phyloP scores from a whole-genome alignment of 1,140 invertebrate species.

The Pectinophora gossypiella region DNA sequence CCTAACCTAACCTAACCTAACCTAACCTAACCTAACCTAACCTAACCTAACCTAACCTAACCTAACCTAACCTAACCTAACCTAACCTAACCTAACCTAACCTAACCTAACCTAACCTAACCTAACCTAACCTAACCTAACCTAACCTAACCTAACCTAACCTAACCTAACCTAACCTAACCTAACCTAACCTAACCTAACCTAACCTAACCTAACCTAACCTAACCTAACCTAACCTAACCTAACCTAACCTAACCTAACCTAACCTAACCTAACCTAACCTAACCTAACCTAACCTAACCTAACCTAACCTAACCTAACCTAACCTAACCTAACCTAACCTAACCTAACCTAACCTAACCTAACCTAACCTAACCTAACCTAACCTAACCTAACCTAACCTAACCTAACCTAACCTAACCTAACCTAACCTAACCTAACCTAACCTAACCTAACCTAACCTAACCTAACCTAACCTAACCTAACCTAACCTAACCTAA shows the following conservation, averaged over 20 bases:
- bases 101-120: too few species aligned
- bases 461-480: conserved; percentile 23
- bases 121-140: too few species aligned
- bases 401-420: conserved; percentile 23
- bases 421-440: conserved; percentile 24
- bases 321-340: conserved; percentile 26
- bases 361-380: conserved; percentile 28
- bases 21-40: too few species aligned
- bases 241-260: conserved; percentile 27
- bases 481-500: conserved; percentile 21
- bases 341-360: conserved; percentile 28
- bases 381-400: conserved; percentile 27
- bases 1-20: too few species aligned
- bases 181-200: conserved; percentile 29
- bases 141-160: too few species aligned
- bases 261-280: conserved; percentile 29
- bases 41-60: too few species aligned
- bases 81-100: too few species aligned
- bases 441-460: conserved; percentile 24
- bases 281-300: conserved; percentile 29
- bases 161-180: too few species aligned
- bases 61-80: too few species aligned
- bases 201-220: conserved; percentile 26
- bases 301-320: conserved; percentile 22
- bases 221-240: conserved; percentile 29